phyloP scores from a whole-genome alignment of 1,140 invertebrate genomes.

The Lasioglossum albipes region DNA sequence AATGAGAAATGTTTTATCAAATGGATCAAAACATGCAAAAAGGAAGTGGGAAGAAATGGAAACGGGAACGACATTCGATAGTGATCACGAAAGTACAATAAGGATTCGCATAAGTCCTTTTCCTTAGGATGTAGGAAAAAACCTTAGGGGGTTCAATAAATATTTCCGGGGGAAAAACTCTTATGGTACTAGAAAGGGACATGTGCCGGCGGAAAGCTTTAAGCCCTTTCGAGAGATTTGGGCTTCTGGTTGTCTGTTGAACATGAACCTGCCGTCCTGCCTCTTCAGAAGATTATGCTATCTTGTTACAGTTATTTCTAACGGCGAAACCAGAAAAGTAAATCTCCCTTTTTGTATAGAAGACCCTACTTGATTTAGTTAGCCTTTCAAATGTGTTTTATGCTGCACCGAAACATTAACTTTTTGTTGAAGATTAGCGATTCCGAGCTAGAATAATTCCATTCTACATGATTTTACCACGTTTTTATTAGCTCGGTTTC shows the following conservation, averaged over 20 bases:
- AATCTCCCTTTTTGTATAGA: not conserved
- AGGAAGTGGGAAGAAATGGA: too few relatives aligned
- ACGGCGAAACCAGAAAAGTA: not conserved
- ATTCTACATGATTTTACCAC: too few relatives aligned
- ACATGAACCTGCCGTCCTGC: not conserved
- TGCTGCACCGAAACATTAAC: not conserved
- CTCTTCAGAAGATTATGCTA: conserved; percentile 7
- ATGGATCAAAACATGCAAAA: too few relatives aligned
- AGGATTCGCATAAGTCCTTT: too few relatives aligned
- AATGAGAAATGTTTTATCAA: too few relatives aligned
- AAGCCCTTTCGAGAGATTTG: not conserved
- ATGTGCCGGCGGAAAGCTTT: not conserved
- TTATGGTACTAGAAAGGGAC: conserved; percentile 4
- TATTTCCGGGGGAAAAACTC: not conserved
- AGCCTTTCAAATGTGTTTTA: not conserved
- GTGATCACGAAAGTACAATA: too few relatives aligned
- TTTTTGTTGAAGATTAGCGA: too few relatives aligned
- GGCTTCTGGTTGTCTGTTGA: not conserved
- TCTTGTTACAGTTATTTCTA: conserved; percentile 3
- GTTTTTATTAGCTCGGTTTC: too few relatives aligned
- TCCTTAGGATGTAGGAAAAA: not conserved
- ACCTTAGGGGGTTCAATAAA: not conserved
- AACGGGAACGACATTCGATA: too few relatives aligned
- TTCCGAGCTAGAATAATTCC: too few relatives aligned
- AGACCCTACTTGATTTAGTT: not conserved